Conservation (phyloP, 2,797 vertebrate species). For the Mus spretus region DNA sequence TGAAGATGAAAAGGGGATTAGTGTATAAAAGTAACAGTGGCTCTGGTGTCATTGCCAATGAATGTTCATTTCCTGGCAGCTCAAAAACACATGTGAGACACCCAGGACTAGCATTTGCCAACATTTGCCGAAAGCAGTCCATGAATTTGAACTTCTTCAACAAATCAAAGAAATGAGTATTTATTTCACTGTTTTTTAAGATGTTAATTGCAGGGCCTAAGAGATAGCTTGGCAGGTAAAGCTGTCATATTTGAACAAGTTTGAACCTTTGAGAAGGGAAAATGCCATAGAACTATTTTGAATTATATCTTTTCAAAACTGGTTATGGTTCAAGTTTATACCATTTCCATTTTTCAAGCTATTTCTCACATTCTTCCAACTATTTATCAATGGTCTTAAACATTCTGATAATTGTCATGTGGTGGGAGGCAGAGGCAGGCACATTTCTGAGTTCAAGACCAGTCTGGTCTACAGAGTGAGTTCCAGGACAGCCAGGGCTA, state of each 20-base stretch:
- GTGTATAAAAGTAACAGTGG: background rate
- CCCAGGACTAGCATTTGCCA: background rate
- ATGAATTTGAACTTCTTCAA: background rate
- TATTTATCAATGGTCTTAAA: background rate
- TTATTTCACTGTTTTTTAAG: background rate
- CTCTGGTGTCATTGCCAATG: background rate
- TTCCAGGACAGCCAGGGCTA: too few species aligned
- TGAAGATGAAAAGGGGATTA: background rate
- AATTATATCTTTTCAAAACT: conserved; percentile 22
- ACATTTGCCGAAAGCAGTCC: background rate
- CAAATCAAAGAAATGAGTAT: conserved; percentile 5
- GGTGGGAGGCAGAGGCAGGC: too few species aligned
- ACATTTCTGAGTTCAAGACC: too few species aligned
- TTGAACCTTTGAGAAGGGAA: background rate
- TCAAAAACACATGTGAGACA: background rate
- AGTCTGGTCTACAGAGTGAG: too few species aligned
- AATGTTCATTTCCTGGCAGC: background rate
- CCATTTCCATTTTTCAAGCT: background rate
- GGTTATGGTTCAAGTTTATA: background rate
- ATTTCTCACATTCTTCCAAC: background rate
- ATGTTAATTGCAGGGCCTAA: background rate
- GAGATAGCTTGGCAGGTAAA: too few species aligned
- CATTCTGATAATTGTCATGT: background rate
- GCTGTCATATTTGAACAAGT: conserved; percentile 2
- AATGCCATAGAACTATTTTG: background rate